Evolutionary conservation across 2,797 vertebrate genomes (phyloP), one percentile per base, ranked within the genome.

Genomic region (Lindbergichthys nudifrons): DNA sequence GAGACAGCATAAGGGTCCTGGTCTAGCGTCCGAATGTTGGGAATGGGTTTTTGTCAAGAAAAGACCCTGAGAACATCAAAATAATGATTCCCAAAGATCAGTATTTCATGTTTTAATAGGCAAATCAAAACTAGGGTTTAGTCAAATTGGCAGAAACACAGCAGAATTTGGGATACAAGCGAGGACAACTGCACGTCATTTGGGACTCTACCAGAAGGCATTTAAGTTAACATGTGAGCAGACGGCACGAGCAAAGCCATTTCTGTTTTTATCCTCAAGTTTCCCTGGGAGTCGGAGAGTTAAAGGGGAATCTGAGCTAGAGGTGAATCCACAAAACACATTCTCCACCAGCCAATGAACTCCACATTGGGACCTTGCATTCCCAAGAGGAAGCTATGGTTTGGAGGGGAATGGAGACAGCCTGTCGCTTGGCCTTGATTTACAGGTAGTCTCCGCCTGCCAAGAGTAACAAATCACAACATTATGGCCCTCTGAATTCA

Each of bases 381-480:
- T 88, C 87, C 84, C 85, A 61, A 63, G 79, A 82, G 85, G 73
- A 84, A 82, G 73, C 75, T 51, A 64, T 43, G 71, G 79, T 74
- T 85, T 83, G 85, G 82, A 80, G 65, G 82, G 66, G 68, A 89
- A 83, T 83, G 80, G 84, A 88, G 87, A 87, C 76, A 47, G 84
- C 62, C 84, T 81, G 86, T 90, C 87, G 53, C 80, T 90, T 88
- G 79, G 85, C 82, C 76, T 73, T 90, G 85, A 90, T 87, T 92
- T 92, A 87, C 88, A 89, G 84, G 81, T 89, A 74, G 61, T 69
- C 67, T 54, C 64, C 4, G 66, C 65, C 81, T 79, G 87, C 91
- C 88, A 90, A 89, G 79, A 89, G 81, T 46, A 89, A 90, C 88
- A 93, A 91, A 88, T 88, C 87, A 89, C 83, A 82, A 81, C 74